Conservation (phyloP, 2,113 vertebrate species). For the Gadus chalcogrammus region DNA sequence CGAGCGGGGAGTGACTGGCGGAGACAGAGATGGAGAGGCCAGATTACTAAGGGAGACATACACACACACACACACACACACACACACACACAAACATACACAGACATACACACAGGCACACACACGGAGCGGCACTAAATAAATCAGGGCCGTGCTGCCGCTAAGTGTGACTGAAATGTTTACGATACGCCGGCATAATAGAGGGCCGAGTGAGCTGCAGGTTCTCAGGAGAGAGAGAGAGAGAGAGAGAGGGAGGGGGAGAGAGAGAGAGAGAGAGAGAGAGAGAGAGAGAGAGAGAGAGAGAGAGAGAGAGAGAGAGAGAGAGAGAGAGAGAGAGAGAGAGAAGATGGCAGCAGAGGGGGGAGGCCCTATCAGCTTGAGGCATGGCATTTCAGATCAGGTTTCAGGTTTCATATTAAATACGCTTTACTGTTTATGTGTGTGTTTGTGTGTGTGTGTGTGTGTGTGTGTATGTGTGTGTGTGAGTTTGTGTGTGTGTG, state of each 20-base stretch:
- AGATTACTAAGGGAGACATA: constrained; percentile 37
- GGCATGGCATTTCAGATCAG: background rate
- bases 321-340: constrained; percentile 13
- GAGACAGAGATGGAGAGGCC: constrained; percentile 45
- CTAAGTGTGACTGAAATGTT: constrained; percentile 64
- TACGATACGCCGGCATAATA: constrained; percentile 43
- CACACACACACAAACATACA: no score
- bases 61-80: no score
- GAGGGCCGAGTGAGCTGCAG: constrained; percentile 22
- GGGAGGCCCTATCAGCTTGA: background rate
- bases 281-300: background rate
- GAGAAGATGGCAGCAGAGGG: background rate
- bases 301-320: constrained; percentile 14
- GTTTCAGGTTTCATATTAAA: no score
- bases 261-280: constrained; percentile 5
- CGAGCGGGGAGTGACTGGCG: constrained; percentile 39
- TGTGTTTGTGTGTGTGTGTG: background rate
- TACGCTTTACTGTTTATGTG: background rate
- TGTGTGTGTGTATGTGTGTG: constrained; percentile 6
- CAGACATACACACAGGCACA: no score
- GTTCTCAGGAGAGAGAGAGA: background rate
- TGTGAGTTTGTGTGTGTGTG: constrained; percentile 2
- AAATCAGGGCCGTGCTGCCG: constrained; percentile 53
- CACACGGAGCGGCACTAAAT: constrained; percentile 46
- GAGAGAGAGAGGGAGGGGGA: constrained; percentile 4